phyloP scores from a whole-genome alignment of 2,797 vertebrate species.

The Chloroceryle amazona region DNA sequence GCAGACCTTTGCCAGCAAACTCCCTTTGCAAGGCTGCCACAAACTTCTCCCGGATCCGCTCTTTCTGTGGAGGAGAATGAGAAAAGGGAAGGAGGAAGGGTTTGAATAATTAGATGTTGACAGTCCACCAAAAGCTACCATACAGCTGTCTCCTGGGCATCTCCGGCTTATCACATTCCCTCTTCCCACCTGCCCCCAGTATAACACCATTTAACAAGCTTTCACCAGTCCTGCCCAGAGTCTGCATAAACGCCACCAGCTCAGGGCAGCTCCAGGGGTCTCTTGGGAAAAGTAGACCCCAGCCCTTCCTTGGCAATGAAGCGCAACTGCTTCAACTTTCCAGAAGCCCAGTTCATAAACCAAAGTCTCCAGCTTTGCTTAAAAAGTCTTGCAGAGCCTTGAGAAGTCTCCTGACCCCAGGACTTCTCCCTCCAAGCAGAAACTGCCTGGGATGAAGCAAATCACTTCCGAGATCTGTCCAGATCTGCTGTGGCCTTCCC shows the following conservation, averaged over 20 bases:
- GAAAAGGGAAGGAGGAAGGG: not conserved
- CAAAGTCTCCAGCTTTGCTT: not conserved
- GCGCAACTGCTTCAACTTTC: not conserved
- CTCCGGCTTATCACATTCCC: not conserved
- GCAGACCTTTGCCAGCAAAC: conserved; percentile 95
- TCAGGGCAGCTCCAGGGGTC: not conserved
- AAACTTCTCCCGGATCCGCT: conserved; percentile 96
- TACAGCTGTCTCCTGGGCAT: not conserved
- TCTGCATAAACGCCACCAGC: not conserved
- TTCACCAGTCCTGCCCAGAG: not conserved
- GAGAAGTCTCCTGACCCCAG: not conserved
- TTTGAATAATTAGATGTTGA: not conserved
- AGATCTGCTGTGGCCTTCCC: not conserved
- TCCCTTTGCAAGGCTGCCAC: conserved; percentile 93
- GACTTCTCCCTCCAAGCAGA: not conserved
- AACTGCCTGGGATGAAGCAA: not conserved
- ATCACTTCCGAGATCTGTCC: not conserved
- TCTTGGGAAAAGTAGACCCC: not conserved
- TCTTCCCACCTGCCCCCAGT: not conserved
- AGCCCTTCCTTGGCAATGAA: not conserved
- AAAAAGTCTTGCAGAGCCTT: not conserved
- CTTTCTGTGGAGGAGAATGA: conserved; percentile 84
- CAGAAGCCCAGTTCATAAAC: not conserved
- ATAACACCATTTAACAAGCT: not conserved
- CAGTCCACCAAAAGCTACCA: not conserved